A percentile compares a stretch with the other conserved stretches of the same genome.
phyloP scores from a whole-genome alignment of 2,888 invertebrate genomes.

The Nephrocerus scutellatus region DNA sequence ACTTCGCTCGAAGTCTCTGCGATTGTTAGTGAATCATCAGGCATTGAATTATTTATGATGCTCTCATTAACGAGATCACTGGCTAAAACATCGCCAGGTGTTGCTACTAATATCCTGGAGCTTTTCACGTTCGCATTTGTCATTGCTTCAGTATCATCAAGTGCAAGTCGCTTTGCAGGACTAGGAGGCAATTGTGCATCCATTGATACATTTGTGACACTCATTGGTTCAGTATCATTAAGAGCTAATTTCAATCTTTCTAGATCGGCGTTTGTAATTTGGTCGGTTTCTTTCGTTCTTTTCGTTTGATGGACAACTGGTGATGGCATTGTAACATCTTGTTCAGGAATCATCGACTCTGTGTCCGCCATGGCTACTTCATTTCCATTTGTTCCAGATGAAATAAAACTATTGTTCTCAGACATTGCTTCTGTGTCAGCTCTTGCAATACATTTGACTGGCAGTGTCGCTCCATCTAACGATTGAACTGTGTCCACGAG shows the following conservation, averaged over 20 bases:
- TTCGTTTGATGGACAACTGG: too few relatives aligned
- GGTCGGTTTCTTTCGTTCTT: too few relatives aligned
- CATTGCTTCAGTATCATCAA: constrained; percentile 26
- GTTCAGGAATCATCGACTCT: constrained; percentile 10
- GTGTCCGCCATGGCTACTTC: constrained; percentile 16
- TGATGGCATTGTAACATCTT: too few relatives aligned
- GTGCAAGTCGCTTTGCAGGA: constrained; percentile 18
- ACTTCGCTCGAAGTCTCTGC: constrained; percentile 37
- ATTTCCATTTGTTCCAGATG: constrained; percentile 3
- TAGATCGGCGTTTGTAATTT: too few relatives aligned
- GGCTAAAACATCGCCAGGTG: too few relatives aligned
- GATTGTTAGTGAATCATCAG: constrained; percentile 37
- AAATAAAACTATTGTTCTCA: constrained; percentile 7
- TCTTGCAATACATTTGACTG: neutral
- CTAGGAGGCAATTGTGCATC: too few relatives aligned
- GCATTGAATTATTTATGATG: constrained; percentile 7
- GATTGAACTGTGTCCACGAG: too few relatives aligned
- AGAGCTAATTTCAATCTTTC: too few relatives aligned
- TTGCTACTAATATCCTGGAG: too few relatives aligned
- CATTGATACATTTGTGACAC: constrained; percentile 21
- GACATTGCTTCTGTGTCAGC: neutral
- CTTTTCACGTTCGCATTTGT: too few relatives aligned
- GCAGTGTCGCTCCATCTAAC: too few relatives aligned
- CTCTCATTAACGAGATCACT: constrained; percentile 15
- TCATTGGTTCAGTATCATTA: constrained; percentile 18